These are phyloP conservation scores for Drosophila guanche DNA, from an alignment of 1,140 invertebrate genomes.

Conservation along the genomic window DNA sequence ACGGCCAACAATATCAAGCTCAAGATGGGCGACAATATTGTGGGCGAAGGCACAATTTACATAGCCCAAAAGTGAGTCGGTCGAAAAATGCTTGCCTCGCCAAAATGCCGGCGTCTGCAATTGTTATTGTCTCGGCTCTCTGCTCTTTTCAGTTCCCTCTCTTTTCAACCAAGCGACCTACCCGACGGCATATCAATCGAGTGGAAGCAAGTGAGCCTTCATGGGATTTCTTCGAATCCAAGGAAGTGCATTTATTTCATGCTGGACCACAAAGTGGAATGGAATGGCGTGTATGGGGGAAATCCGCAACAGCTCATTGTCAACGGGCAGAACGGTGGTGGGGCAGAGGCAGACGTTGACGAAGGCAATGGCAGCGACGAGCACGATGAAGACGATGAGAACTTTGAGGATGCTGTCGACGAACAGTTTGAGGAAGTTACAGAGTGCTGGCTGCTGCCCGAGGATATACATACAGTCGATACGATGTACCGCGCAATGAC, in stretches of 20 bases:
- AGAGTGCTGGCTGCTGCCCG: conserved; percentile 78
- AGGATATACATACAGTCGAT: conserved; percentile 72
- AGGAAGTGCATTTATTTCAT: conserved; percentile 81
- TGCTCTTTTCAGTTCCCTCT: conserved; percentile 54
- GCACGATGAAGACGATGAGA: conserved; percentile 66
- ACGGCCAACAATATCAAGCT: conserved; percentile 74
- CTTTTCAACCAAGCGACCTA: conserved; percentile 66
- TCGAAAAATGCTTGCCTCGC: background rate
- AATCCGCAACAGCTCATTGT: conserved; percentile 26
- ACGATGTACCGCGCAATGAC: conserved; percentile 78
- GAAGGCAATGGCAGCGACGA: conserved; percentile 67
- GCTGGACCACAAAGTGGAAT: conserved; percentile 75
- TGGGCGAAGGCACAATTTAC: conserved; percentile 72
- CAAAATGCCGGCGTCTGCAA: conserved; percentile 36
- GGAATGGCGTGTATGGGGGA: conserved; percentile 69
- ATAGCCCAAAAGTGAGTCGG: conserved; percentile 74
- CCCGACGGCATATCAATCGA: conserved; percentile 73
- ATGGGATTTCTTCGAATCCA: conserved; percentile 73
- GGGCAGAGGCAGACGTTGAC: conserved; percentile 43
- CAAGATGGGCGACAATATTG: conserved; percentile 69
- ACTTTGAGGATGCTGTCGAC: conserved; percentile 69
- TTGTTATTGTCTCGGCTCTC: conserved; percentile 23
- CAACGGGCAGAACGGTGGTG: conserved; percentile 57
- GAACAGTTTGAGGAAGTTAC: conserved; percentile 68
- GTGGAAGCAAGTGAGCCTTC: conserved; percentile 78